Percentiles rank a stretch among this genome's conserved stretches.
Conservation (phyloP, 2,797 vertebrate genomes). For the Scolopax bukidnonensis region DNA sequence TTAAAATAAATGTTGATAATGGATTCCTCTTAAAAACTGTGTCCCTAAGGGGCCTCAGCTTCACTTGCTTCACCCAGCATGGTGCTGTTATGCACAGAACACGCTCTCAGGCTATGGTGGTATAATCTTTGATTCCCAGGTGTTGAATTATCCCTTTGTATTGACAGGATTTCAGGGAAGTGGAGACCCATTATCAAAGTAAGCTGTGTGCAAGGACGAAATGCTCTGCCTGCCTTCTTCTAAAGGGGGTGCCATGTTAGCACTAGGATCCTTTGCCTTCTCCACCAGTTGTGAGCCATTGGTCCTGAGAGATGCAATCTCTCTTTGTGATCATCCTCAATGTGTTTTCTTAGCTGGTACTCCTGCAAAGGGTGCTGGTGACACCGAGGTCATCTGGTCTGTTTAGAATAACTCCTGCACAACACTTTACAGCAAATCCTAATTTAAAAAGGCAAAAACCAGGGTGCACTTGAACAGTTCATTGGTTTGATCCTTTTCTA, state of each 20-base stretch:
- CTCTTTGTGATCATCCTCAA: not conserved
- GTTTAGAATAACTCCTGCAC: not conserved
- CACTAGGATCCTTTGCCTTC: not conserved
- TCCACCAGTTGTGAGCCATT: not conserved
- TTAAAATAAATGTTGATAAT: not conserved
- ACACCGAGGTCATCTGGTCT: not conserved
- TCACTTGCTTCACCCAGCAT: not conserved
- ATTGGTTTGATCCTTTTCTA: not conserved
- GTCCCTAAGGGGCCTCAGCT: not conserved
- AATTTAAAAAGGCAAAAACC: not conserved
- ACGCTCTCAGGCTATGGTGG: not conserved
- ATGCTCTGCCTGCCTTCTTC: not conserved
- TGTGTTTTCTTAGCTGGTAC: not conserved
- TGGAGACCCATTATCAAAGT: not conserved
- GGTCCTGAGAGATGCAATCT: not conserved
- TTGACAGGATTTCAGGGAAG: not conserved
- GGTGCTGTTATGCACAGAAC: not conserved
- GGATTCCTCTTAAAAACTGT: not conserved
- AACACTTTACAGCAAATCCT: not conserved
- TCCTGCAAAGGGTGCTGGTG: not conserved
- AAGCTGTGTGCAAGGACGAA: not conserved
- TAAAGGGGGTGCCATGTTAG: not conserved
- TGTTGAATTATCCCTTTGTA: not conserved
- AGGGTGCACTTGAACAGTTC: not conserved
- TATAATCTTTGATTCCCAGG: not conserved